phyloP scores from a whole-genome alignment of 92 coral and sea anemone species.

The Palythoa caribaeorum region DNA sequence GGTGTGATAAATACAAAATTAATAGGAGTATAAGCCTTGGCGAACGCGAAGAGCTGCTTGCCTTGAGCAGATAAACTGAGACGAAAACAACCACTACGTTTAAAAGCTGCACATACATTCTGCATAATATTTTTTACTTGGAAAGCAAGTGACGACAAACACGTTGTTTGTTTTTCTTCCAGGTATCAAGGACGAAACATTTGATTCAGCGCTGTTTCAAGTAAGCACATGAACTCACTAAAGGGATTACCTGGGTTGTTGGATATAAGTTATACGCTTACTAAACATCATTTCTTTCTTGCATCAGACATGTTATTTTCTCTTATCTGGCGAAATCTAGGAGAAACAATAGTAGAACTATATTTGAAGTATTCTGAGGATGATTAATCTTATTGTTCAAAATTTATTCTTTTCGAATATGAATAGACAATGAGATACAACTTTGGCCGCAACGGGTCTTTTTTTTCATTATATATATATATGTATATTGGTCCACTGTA shows the following conservation, averaged over 20 bases:
- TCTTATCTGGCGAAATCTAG: neutral
- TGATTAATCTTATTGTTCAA: neutral
- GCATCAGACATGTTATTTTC: too few relatives aligned
- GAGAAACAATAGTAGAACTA: neutral
- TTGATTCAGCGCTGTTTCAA: neutral
- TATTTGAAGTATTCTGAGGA: neutral
- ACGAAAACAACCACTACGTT: too few relatives aligned
- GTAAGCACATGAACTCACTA: neutral
- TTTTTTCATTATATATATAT: too few relatives aligned
- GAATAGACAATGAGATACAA: too few relatives aligned
- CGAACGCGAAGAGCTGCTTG: too few relatives aligned
- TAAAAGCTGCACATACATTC: neutral
- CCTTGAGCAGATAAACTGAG: too few relatives aligned
- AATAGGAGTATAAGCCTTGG: too few relatives aligned
- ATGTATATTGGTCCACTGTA: too few relatives aligned
- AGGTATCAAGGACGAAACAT: slow-evolving; percentile 22
- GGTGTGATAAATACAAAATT: too few relatives aligned
- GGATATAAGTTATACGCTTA: neutral
- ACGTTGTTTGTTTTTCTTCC: neutral
- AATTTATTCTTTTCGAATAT: neutral
- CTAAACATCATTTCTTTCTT: neutral
- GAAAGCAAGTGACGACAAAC: neutral
- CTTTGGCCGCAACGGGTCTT: too few relatives aligned
- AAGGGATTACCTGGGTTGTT: neutral
- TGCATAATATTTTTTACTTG: neutral